Evolutionary conservation across 53 echinoderm and acorn worm species (phyloP).

Genomic region (Antedon mediterranea): DNA sequence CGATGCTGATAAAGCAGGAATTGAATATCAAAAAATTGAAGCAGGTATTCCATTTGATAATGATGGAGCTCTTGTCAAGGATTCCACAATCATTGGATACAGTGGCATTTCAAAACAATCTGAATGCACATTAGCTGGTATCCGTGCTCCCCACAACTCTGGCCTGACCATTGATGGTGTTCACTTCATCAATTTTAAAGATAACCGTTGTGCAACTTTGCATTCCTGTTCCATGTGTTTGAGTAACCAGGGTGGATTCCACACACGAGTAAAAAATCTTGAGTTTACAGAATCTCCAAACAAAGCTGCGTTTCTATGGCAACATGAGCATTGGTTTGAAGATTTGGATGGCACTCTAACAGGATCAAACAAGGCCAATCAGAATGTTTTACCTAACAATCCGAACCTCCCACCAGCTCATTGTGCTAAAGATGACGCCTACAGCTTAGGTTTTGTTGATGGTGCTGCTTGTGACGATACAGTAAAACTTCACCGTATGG

Average conservation of each 20-base stretch:
- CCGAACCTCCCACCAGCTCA: conserved; percentile 45
- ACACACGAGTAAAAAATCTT: conserved; percentile 40
- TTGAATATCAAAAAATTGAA: conserved; percentile 41
- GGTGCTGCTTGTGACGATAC: conserved; percentile 64
- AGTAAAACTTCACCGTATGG: conserved; percentile 55
- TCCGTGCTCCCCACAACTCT: conserved; percentile 44
- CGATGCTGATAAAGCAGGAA: conserved; percentile 46
- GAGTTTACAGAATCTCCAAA: conserved; percentile 51
- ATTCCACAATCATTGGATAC: conserved; percentile 3
- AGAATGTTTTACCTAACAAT: conserved; percentile 33
- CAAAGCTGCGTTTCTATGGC: conserved; percentile 61
- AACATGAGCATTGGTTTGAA: conserved; percentile 54
- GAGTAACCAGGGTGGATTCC: conserved; percentile 42
- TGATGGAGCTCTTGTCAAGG: conserved; percentile 3
- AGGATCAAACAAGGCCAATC: conserved; percentile 26
- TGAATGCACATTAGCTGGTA: conserved; percentile 42
- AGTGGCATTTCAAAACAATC: not conserved
- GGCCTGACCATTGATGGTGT: conserved; percentile 52
- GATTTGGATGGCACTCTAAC: conserved; percentile 63
- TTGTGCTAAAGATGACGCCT: conserved; percentile 30
- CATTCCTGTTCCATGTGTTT: conserved; percentile 63
- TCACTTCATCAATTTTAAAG: conserved; percentile 73
- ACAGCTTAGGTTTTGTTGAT: conserved; percentile 22
- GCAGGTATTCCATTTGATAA: conserved; percentile 25
- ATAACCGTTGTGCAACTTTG: conserved; percentile 28